A percentile compares a stretch with the other conserved stretches of the same genome.
These are phyloP conservation scores for Chiloscyllium punctatum DNA, from an alignment of 2,797 vertebrate genomes.

Conservation along the genomic window DNA sequence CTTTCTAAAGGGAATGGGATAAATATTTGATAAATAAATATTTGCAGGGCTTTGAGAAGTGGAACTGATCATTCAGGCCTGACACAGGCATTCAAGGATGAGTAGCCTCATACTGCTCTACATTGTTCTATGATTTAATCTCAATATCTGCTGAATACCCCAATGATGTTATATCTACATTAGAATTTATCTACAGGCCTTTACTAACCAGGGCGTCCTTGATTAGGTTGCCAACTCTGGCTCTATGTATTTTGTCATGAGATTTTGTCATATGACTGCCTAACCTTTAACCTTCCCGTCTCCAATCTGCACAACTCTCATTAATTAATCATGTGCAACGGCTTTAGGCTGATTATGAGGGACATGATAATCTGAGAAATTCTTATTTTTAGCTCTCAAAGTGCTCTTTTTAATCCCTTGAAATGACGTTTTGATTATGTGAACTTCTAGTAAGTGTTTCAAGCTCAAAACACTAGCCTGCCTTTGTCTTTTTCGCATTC, in stretches of 20 bases:
- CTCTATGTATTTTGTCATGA: neutral
- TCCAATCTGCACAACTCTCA: neutral
- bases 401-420: neutral
- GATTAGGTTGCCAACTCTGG: neutral
- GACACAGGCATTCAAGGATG: neutral
- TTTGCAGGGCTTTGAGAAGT: neutral
- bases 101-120: neutral
- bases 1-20: neutral
- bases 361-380: neutral
- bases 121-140: neutral
- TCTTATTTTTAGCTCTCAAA: neutral
- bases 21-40: neutral
- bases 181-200: neutral
- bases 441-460: neutral
- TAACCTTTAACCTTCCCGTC: neutral
- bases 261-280: neutral
- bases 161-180: neutral
- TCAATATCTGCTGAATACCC: neutral
- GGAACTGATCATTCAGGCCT: neutral
- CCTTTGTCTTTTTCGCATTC: neutral
- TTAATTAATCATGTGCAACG: too few species aligned
- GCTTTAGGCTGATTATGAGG: neutral
- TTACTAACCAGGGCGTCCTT: neutral
- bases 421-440: slow-evolving; percentile 1
- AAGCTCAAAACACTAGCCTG: neutral